Base-by-base conservation (phyloP, 2,113 vertebrate species). In the Limnothrissa miodon region DNA sequence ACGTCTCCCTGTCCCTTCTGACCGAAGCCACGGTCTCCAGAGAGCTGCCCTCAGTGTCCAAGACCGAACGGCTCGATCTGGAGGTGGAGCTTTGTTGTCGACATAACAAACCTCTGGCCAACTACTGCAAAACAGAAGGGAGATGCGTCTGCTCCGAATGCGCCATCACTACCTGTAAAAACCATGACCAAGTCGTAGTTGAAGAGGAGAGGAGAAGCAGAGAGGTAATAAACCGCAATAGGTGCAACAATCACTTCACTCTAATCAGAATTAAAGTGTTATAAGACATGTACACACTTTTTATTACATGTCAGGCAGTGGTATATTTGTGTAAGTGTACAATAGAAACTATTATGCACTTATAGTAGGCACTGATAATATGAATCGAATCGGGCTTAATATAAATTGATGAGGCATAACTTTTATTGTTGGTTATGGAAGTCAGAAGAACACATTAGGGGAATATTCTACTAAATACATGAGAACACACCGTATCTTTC, bases 101-200 rank as follows among this genome's bases (percentile, higher is more conserved):
- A 21, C 98, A 99, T 21, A 91, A 92, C 62, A 92, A 91, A 33
- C 93, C 94, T 0, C 91, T 99, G 80, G 95, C 96, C 82, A 92
- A 97, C 13, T 99, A 95, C 93, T 99, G 97, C 86, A 74, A 83
- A 85, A 93, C 93, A 0, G 96, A 99, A 85, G 89, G 86, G 45
- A 93, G 86, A 83, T 93, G 95, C 33, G 94, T 97, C 88, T 99
- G 97, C 92, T 93, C 84, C 0, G 82, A 92, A 66, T 99, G 98
- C 84, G 89, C 91, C 0, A 84, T 95, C n/a, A 78, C 4, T 0
- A 91, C 93, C 17, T 98, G 97, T 53, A 87, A n/a, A 78, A 78
- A 0, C 42, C 98, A 99, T 44, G 90, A 90, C 0, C 86, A 83
- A 79, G 91, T 91, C 78, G 78, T 96, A 87, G 45, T 96, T 23